A percentile compares a stretch with the other conserved stretches of the same genome.
Evolutionary conservation across 2,797 vertebrate species (phyloP).

Genomic region (Tragopan temminckii): DNA sequence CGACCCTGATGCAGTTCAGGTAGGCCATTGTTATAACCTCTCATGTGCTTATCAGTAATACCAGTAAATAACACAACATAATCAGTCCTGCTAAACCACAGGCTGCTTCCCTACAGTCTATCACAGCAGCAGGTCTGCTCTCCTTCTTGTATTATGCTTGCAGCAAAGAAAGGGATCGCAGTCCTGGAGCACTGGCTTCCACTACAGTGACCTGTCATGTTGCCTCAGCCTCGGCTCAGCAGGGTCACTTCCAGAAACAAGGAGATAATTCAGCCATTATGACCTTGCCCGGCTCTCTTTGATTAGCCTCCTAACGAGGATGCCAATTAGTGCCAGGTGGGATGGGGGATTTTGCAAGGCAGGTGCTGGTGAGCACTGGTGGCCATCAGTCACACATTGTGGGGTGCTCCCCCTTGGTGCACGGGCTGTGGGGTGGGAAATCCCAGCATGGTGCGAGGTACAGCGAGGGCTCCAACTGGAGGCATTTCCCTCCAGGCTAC

Average conservation of each 20-base stretch:
- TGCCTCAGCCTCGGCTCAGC: constrained; percentile 50
- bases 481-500: background rate
- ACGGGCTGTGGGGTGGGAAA: background rate
- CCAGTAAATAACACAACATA: background rate
- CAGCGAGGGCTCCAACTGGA: background rate
- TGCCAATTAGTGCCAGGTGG: constrained; percentile 67
- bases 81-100: background rate
- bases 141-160: background rate
- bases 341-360: constrained; percentile 38
- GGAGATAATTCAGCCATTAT: constrained; percentile 74
- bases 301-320: constrained; percentile 66
- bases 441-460: background rate
- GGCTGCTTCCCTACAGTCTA: background rate
- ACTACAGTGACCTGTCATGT: constrained; percentile 67
- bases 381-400: accelerated
- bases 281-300: constrained; percentile 40
- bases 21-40: background rate
- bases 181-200: constrained; percentile 34
- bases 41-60: background rate
- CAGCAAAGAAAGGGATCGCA: background rate
- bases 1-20: background rate
- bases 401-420: background rate
- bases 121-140: background rate
- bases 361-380: background rate
- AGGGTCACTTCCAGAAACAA: constrained; percentile 73